Evolutionary conservation across 1,140 invertebrate genomes (phyloP).

Genomic region (Atta cephalotes): DNA sequence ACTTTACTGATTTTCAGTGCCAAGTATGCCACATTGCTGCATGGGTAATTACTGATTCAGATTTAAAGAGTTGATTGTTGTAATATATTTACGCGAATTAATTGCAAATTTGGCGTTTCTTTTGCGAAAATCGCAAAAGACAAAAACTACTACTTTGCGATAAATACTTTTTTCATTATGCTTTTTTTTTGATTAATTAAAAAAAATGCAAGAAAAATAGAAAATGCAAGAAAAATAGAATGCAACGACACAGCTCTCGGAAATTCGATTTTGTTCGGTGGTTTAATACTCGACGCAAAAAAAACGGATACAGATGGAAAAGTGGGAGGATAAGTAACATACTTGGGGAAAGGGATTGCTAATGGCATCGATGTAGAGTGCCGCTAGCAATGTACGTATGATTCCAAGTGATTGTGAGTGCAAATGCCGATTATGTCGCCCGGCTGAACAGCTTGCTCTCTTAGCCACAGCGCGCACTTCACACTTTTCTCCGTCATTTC

Average conservation of each 20-base stretch:
- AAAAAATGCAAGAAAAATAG: not conserved
- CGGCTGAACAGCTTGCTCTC: constrained; percentile 80
- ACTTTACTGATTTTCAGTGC: no score
- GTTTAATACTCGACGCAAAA: not conserved
- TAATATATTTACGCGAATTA: constrained; percentile 1
- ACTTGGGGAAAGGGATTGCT: constrained; percentile 65
- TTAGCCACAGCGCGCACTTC: constrained; percentile 56
- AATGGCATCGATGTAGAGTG: constrained; percentile 83
- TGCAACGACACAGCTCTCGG: not conserved
- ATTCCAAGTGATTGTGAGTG: constrained; percentile 84
- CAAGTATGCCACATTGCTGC: no score
- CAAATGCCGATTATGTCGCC: constrained; percentile 84
- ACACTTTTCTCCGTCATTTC: constrained; percentile 65
- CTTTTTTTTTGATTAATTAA: constrained; percentile 16
- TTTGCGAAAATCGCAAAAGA: not conserved
- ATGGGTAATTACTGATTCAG: no score
- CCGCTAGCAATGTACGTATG: constrained; percentile 84
- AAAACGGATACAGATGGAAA: not conserved
- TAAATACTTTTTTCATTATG: not conserved
- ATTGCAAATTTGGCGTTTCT: not conserved
- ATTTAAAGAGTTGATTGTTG: not conserved
- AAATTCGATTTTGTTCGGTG: constrained; percentile 22
- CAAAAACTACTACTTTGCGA: not conserved
- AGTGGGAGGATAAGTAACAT: constrained; percentile 44
- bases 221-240: constrained; percentile 5